Conservation (phyloP, 2,797 vertebrate genomes). For the Garrulus glandarius region DNA sequence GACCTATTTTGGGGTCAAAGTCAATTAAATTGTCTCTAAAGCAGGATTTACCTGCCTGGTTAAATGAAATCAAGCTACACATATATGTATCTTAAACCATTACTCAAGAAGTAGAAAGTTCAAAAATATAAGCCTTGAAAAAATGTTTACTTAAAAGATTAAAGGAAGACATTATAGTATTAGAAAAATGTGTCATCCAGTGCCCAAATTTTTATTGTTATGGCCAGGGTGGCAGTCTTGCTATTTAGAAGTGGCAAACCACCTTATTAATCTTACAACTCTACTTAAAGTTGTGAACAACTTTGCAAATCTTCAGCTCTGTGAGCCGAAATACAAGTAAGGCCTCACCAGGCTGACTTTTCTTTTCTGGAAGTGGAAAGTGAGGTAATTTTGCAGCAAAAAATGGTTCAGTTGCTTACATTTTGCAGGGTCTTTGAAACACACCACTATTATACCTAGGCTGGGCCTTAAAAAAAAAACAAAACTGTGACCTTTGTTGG, state of each 20-base stretch:
- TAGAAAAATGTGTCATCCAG: neutral
- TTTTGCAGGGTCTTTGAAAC: neutral
- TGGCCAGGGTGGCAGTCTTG: neutral
- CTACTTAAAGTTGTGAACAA: neutral
- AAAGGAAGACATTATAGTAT: neutral
- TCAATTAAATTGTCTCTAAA: neutral
- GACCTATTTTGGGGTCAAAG: neutral
- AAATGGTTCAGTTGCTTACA: neutral
- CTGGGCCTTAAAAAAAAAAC: neutral
- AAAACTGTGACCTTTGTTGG: neutral
- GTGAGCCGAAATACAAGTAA: neutral
- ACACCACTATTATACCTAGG: neutral
- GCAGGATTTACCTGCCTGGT: neutral
- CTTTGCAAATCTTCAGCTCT: neutral
- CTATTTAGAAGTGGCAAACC: neutral
- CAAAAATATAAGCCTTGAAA: neutral
- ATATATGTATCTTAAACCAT: neutral
- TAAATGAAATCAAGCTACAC: neutral
- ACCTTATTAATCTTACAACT: neutral
- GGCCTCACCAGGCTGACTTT: neutral
- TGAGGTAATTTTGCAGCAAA: neutral
- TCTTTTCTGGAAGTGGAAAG: neutral
- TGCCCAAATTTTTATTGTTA: neutral
- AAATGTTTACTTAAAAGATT: slow-evolving; percentile 7
- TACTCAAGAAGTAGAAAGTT: neutral